A percentile compares a stretch with the other conserved stretches of the same genome.
Evolutionary conservation across 2,797 vertebrate species (phyloP).

Genomic region (Enteromius argenteus): DNA sequence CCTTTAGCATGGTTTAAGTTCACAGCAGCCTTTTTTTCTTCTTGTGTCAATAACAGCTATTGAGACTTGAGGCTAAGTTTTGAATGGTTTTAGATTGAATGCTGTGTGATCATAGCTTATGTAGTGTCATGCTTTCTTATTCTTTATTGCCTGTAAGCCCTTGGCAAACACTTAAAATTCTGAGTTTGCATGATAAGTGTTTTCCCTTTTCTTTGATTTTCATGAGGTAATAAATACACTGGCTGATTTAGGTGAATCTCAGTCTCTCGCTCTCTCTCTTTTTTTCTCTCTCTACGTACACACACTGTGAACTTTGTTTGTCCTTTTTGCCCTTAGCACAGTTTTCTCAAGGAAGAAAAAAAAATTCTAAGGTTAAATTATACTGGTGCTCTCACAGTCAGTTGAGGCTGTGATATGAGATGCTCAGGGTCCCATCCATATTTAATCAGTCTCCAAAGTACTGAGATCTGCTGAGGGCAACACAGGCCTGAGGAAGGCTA

Average conservation of each 20-base stretch:
- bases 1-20: not conserved
- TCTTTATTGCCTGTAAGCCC: slow-evolving; percentile 13
- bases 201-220: slow-evolving; percentile 5
- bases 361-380: slow-evolving; percentile 31
- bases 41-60: not conserved
- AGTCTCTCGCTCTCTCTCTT: not conserved
- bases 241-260: not conserved
- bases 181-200: not conserved
- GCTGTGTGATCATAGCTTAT: not conserved
- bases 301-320: not conserved
- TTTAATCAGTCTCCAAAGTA: slow-evolving; percentile 80
- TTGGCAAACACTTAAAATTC: slow-evolving; percentile 24
- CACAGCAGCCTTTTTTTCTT: not conserved
- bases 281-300: not conserved
- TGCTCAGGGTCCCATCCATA: slow-evolving; percentile 78
- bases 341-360: not conserved
- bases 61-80: not conserved
- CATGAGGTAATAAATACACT: slow-evolving; percentile 31
- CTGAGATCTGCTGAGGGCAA: slow-evolving; percentile 62
- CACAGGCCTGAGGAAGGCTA: slow-evolving; percentile 67
- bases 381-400: slow-evolving; percentile 55
- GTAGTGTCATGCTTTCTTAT: not conserved
- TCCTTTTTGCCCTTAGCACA: not conserved
- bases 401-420: slow-evolving; percentile 67
- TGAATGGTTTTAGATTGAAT: slow-evolving; percentile 12